Percentiles rank a stretch among this genome's conserved stretches.
These are phyloP conservation scores for Tenthredo notha DNA, from an alignment of 2,888 invertebrate species.

Conservation along the genomic window DNA sequence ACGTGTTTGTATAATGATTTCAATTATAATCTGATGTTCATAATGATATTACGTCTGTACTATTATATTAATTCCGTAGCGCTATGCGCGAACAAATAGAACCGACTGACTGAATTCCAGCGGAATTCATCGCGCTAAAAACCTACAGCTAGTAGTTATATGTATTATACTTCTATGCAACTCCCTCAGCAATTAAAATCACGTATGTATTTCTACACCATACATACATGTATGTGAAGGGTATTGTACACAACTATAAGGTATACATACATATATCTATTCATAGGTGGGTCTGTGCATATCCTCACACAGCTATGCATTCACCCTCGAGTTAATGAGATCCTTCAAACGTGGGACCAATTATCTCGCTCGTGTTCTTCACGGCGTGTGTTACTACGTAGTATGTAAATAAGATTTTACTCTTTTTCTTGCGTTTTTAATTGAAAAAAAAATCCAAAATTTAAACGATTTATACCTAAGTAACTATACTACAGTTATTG, in stretches of 20 bases:
- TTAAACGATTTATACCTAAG: neutral
- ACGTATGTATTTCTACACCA: neutral
- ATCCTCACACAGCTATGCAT: conserved; percentile 36
- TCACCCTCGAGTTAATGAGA: conserved; percentile 68
- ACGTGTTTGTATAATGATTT: neutral
- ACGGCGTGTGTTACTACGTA: neutral
- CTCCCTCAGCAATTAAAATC: conserved; percentile 48
- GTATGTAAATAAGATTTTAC: neutral
- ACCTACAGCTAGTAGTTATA: neutral
- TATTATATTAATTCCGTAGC: neutral
- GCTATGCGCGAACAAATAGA: neutral
- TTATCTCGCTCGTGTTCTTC: conserved; percentile 62
- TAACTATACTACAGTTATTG: neutral
- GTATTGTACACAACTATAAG: conserved; percentile 31
- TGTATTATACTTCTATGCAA: neutral
- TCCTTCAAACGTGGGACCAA: conserved; percentile 68
- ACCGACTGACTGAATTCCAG: conserved; percentile 28
- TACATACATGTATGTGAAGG: neutral
- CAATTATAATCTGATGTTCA: neutral
- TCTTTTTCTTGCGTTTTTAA: neutral
- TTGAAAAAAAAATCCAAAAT: neutral
- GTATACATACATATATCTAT: neutral
- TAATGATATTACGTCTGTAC: neutral
- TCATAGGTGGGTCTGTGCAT: neutral
- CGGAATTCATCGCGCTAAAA: neutral